Evolutionary conservation across 2,797 vertebrate genomes (phyloP), one percentile per base, ranked within the genome.

Genomic region (Phaenicophaeus curvirostris): DNA sequence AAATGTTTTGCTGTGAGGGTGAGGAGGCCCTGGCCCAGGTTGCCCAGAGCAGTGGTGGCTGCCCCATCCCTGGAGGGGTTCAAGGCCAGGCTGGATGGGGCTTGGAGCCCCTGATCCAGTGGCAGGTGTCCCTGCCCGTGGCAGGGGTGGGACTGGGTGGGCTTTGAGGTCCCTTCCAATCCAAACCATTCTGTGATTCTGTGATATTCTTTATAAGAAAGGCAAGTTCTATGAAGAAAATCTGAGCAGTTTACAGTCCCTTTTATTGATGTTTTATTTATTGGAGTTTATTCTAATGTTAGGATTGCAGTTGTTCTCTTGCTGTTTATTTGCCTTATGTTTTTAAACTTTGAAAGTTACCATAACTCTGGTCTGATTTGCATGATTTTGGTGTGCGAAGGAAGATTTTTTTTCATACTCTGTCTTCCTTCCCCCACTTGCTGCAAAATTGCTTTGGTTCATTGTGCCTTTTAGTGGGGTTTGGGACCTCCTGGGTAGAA

Each of bases 191-290:
- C 20, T 21, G 20, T 46, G 46, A 44, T 44, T 44, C 15, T 14
- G 42, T n/a, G n/a, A 46, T 46, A 0, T 2, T n/a, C 17, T 48
- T 61, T 42, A 2, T 46, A 11, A 85, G 25, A 59, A 72, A 42
- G 39, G 4, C 15, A 25, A 24, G 35, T 51, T 62, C 21, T 0
- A 0, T 31, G 4, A 74, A 54, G 48, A n/a, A 44, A 7, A 50
- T 28, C 4, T 11, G 17, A 50, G 31, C 31, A 42, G 44, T 48
- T 54, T 25, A 13, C 51, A 55, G 50, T 8, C 33, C n/a, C 63
- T 73, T 58, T 76, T n/a, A 17, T 44, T 46, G 44, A 5, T 16
- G 13, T 9, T 57, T 89, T 31, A 9, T 31, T 75, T 59, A 30
- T 76, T 61, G 8, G n/a, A 28, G 15, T 30, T 77, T 42, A 15